phyloP scores from a whole-genome alignment of 2,888 invertebrate species.

The Euplexia lucipara region DNA sequence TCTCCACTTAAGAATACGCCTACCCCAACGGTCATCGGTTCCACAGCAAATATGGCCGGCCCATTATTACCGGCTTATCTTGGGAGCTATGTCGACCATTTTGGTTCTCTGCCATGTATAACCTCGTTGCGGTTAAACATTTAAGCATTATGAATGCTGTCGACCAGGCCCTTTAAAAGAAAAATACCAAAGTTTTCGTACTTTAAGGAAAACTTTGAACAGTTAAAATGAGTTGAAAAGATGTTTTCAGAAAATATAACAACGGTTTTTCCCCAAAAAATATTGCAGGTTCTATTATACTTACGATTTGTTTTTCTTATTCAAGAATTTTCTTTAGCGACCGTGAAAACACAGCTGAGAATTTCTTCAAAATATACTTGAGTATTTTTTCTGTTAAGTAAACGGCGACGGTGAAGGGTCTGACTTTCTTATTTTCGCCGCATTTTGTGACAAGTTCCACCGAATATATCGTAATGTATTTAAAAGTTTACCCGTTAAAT shows the following conservation, averaged over 20 bases:
- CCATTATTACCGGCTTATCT: no score
- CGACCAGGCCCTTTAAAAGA: conserved; percentile 3
- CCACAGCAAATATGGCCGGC: no score
- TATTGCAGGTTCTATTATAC: conserved; percentile 4
- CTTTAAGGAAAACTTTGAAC: background rate
- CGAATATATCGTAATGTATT: conserved; percentile 5
- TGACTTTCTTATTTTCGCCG: conserved; percentile 24
- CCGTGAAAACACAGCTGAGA: conserved; percentile 18
- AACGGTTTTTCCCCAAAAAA: conserved; percentile 16
- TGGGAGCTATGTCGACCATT: no score
- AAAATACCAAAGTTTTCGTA: conserved; percentile 2
- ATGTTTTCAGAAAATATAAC: conserved; percentile 4
- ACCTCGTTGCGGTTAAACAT: no score
- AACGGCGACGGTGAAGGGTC: conserved; percentile 3
- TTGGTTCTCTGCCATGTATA: no score
- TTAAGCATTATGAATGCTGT: conserved; percentile 15
- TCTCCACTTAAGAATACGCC: no score
- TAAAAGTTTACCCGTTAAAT: conserved; percentile 1
- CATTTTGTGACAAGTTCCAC: conserved; percentile 4
- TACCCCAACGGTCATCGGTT: no score
- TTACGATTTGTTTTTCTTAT: conserved; percentile 9
- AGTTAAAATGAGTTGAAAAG: conserved; percentile 12
- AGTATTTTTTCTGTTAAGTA: conserved; percentile 22
- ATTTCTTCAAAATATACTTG: background rate
- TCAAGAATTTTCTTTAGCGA: conserved; percentile 14